Conservation (phyloP, 2,888 invertebrate genomes). For the Dynastes maya region DNA sequence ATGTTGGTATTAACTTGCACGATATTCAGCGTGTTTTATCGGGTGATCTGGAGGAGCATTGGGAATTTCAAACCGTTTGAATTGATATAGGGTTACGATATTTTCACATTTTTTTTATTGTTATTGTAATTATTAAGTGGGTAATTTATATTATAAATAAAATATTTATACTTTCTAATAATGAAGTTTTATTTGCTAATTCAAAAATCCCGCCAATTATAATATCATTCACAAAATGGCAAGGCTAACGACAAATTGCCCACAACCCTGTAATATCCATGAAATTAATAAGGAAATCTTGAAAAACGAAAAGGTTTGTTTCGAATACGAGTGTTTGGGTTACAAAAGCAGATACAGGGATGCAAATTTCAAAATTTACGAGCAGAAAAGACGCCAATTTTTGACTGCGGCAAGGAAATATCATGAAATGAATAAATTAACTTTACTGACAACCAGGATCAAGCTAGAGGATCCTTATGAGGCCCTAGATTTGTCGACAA, state of each 20-base stretch:
- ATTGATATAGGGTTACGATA: background rate
- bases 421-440: constrained; percentile 59
- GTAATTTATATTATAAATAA: constrained; percentile 3
- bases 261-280: constrained; percentile 52
- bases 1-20: constrained; percentile 14
- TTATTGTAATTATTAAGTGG: constrained; percentile 1
- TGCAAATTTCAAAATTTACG: constrained; percentile 61
- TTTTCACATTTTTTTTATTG: background rate
- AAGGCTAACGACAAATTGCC: constrained; percentile 19
- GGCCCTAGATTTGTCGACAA: constrained; percentile 53
- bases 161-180: background rate
- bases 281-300: constrained; percentile 62
- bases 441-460: constrained; percentile 57
- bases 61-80: background rate
- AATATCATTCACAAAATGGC: constrained; percentile 19
- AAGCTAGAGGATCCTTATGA: constrained; percentile 57
- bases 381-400: constrained; percentile 60
- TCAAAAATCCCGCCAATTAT: background rate
- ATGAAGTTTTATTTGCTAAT: background rate
- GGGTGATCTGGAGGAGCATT: background rate
- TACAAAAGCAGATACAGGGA: constrained; percentile 60
- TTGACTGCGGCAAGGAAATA: constrained; percentile 59
- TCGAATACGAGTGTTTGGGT: constrained; percentile 60
- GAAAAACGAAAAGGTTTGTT: constrained; percentile 53
- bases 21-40: constrained; percentile 29